Base-by-base conservation (phyloP, 2,888 invertebrate genomes). In the Eupeodes latifasciatus region DNA sequence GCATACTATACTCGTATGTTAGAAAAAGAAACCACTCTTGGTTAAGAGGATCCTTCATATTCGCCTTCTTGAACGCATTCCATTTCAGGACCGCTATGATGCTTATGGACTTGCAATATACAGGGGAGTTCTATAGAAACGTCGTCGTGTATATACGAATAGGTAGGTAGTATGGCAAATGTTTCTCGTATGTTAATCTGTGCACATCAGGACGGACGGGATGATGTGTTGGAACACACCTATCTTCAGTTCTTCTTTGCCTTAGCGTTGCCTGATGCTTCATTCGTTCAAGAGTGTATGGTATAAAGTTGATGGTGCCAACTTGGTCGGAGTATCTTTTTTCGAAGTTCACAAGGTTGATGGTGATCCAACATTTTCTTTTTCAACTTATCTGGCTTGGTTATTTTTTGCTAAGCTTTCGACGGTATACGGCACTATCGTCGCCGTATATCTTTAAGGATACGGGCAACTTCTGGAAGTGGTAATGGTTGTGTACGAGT, bases 111-210 rank as follows among this genome's bases (percentile, higher is more conserved):
- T 51, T 57, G 47, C 57, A 57, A 5, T 57, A 5, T 27, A 44
- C 44, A 47, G 9, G 36, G n/a, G 53, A 69, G 14, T 34, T 27
- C 19, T 49, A 10, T 36, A 16, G 19, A 19, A 19, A 19, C 19
- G n/a, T n/a, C n/a, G n/a, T n/a, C n/a, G n/a, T n/a, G n/a, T n/a
- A n/a, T n/a, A n/a, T n/a, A n/a, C n/a, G n/a, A n/a, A n/a, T n/a
- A n/a, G 12, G 27, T 40, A 6, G 40, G 27, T 44, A 27, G 19
- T 40, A 9, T 75, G 79, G 77, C 61, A 40, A 47, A 66, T 72
- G 51, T 66, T 67, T 36, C 34, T 75, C 82, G 79, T 79, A 86
- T 86, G 86, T 74, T 82, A 86, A 86, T 86, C 86, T 83, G n/a
- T 79, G 82, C 82, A 86, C 64, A 75, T 82, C 74, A 47, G 74